Base-by-base conservation (phyloP, 2,113 vertebrate genomes). In the Brachyhypopomus gauderio region DNA sequence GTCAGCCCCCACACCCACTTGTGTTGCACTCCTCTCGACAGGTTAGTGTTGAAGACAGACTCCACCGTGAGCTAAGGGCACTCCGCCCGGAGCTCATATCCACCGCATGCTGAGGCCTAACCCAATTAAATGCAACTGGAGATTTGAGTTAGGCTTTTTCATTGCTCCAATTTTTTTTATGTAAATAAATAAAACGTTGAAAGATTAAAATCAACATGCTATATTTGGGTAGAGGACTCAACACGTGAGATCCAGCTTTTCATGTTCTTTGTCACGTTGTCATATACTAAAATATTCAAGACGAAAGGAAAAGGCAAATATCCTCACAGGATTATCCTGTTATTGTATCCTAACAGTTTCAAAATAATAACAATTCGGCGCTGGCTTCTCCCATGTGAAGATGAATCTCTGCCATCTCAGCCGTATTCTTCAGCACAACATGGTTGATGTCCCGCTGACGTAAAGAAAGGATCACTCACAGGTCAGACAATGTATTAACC, bases 31-130 rank as follows among this genome's bases (percentile, higher is more conserved):
- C 27, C 30, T 79, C 63, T 36, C 0, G 16, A 84, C 80, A 82
- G 73, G 75, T n/a, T 76, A 52, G 58, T 75, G 56, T 36, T 74
- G 38, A 23, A 69, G 52, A 70, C 4, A 3, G 71, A 78, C 70
- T 71, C 60, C 55, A 36, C 59, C 75, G 71, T 48, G 60, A 83
- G 77, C 62, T 74, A 52, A 59, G 78, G 80, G 72, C 38, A 66
- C 45, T 52, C 8, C 2, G 12, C 45, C 12, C 2, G 59, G 55
- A 36, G 79, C 81, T 79, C 22, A 75, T 63, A 84, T 77, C 78
- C 41, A 45, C 48, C 5, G 63, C 80, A 45, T 76, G 62, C 63
- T 80, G 77, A 52, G 69, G 83, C 55, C 72, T 84, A 75, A 71
- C 75, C 72, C 56, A 52, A 41, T 79, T 82, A 81, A 75, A 82